Evolutionary conservation across 2,888 invertebrate species (phyloP).

Genomic region (Limnephilus auricula): DNA sequence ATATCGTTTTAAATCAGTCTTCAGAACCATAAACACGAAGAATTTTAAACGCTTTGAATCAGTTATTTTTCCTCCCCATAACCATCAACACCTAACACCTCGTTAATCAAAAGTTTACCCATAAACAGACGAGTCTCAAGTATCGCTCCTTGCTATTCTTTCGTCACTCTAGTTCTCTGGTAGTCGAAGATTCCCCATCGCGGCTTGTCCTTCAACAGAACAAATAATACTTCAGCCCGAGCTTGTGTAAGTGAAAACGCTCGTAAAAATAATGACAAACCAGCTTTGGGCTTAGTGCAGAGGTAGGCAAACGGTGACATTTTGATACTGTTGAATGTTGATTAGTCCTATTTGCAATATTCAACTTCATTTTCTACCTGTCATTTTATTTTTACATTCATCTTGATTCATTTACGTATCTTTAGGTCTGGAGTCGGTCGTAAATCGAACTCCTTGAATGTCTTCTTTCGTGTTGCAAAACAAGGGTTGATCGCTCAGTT

Average conservation of each 20-base stretch:
- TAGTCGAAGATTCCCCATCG: not conserved
- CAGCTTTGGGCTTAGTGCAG: not conserved
- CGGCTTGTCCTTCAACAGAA: slow-evolving; percentile 21
- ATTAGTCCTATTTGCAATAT: too few relatives aligned
- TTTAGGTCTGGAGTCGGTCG: too few relatives aligned
- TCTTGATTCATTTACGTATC: too few relatives aligned
- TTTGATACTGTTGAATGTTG: not conserved
- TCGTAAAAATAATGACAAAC: slow-evolving; percentile 2
- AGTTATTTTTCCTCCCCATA: not conserved
- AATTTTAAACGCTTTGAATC: not conserved
- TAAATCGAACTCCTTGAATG: too few relatives aligned
- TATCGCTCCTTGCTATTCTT: not conserved
- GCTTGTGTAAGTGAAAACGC: slow-evolving; percentile 29
- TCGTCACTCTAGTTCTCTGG: not conserved
- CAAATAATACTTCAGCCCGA: slow-evolving; percentile 4
- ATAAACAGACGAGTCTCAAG: not conserved
- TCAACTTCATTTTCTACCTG: too few relatives aligned
- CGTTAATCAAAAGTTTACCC: not conserved
- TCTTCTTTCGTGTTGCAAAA: too few relatives aligned
- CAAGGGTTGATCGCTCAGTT: too few relatives aligned
- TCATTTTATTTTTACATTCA: too few relatives aligned
- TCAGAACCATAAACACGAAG: not conserved
- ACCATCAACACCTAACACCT: not conserved
- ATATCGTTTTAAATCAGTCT: not conserved
- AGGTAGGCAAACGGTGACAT: not conserved